Percentiles rank a stretch among this genome's conserved stretches.
phyloP scores from a whole-genome alignment of 2,113 vertebrate genomes.

The Oncorhynchus keta region DNA sequence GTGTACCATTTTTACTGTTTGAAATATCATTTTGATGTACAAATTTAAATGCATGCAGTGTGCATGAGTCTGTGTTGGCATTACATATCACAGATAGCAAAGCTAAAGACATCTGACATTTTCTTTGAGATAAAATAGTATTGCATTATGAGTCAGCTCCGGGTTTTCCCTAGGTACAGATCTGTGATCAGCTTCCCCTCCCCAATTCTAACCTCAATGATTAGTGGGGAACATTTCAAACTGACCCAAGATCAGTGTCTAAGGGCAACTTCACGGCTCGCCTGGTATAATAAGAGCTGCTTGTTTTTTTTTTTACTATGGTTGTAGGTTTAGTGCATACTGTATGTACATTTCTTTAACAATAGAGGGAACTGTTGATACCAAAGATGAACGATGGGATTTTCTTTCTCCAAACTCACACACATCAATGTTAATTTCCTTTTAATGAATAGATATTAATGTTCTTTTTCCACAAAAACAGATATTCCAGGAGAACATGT shows the following conservation, averaged over 20 bases:
- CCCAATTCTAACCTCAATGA: no score
- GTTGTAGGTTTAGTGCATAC: neutral
- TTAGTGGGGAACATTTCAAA: neutral
- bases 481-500: no score
- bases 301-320: slow-evolving; percentile 13
- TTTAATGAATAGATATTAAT: slow-evolving; percentile 29
- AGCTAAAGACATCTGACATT: neutral
- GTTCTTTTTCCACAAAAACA: neutral
- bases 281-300: neutral
- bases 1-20: neutral
- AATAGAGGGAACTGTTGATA: slow-evolving; percentile 65
- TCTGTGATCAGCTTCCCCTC: no score
- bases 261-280: neutral
- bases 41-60: slow-evolving; percentile 21
- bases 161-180: neutral
- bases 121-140: no score
- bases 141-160: neutral
- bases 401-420: slow-evolving; percentile 27
- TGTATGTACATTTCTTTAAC: slow-evolving; percentile 25
- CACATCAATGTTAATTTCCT: neutral
- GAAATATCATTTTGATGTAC: slow-evolving; percentile 13
- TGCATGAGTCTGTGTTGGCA: slow-evolving; percentile 1
- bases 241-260: no score
- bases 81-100: slow-evolving; percentile 7
- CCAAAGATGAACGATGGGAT: slow-evolving; percentile 6